These are phyloP conservation scores for Cephonodes hylas DNA, from an alignment of 2,888 invertebrate genomes.

Conservation along the genomic window DNA sequence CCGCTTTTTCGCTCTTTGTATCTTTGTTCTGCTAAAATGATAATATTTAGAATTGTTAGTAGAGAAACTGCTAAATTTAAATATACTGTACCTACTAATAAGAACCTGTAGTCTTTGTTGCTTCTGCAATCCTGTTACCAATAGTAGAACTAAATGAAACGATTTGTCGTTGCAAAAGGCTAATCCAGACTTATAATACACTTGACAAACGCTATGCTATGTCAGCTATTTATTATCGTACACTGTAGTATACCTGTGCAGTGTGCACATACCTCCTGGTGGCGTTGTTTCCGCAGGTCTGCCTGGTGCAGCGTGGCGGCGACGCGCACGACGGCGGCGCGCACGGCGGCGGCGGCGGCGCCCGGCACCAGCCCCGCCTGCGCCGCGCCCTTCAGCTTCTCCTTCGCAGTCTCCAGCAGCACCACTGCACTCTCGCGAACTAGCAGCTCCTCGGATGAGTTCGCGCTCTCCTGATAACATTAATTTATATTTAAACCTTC, in stretches of 20 bases:
- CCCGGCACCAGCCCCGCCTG: slow-evolving; percentile 84
- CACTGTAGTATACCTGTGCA: no score
- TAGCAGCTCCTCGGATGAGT: slow-evolving; percentile 86
- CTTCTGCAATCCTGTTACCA: no score
- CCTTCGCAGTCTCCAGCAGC: slow-evolving; percentile 91
- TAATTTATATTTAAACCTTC: background rate
- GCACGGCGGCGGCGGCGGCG: slow-evolving; percentile 86
- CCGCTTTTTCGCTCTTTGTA: slow-evolving; percentile 11
- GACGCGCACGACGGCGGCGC: slow-evolving; percentile 87
- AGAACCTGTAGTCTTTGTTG: no score
- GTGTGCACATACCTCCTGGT: no score
- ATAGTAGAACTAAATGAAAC: no score
- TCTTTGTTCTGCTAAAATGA: background rate
- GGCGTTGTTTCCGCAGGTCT: slow-evolving; percentile 50
- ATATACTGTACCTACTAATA: no score
- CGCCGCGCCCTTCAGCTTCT: slow-evolving; percentile 90
- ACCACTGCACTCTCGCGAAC: slow-evolving; percentile 86
- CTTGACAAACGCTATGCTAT: no score
- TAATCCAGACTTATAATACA: no score
- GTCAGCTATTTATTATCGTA: no score
- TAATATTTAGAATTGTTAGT: background rate
- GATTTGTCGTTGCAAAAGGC: no score
- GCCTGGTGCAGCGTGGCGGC: slow-evolving; percentile 87
- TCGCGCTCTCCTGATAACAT: slow-evolving; percentile 72
- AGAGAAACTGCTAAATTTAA: no score